phyloP scores from a whole-genome alignment of 2,888 invertebrate species.

The Tethea ocularis region DNA sequence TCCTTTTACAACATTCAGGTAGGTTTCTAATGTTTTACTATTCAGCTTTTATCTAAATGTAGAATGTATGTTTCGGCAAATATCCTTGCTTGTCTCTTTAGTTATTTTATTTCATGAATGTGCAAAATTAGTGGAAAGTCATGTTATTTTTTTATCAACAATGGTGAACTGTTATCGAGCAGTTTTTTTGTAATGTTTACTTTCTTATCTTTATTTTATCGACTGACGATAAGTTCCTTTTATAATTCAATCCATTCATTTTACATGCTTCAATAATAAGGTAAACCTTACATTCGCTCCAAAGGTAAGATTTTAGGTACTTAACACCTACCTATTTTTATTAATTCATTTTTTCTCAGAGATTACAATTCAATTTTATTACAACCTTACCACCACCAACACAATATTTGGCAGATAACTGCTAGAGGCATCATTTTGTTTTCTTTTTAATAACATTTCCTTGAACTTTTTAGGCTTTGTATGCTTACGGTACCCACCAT shows the following conservation, averaged over 20 bases:
- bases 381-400: too few relatives aligned
- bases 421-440: too few relatives aligned
- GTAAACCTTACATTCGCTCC: too few relatives aligned
- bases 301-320: too few relatives aligned
- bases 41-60: not conserved
- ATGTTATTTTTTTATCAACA: conserved; percentile 48
- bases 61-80: not conserved
- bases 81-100: not conserved
- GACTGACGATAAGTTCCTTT: not conserved
- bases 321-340: too few relatives aligned
- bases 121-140: conserved; percentile 13
- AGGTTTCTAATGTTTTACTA: conserved; percentile 62
- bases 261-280: too few relatives aligned
- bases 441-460: too few relatives aligned
- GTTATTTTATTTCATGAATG: conserved; percentile 12
- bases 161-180: conserved; percentile 49
- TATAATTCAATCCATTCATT: not conserved
- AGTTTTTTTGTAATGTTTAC: conserved; percentile 57
- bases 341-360: too few relatives aligned
- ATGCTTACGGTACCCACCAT: too few relatives aligned
- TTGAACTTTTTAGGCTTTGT: too few relatives aligned
- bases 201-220: conserved; percentile 39
- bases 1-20: conserved; percentile 91
- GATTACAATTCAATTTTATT: too few relatives aligned
- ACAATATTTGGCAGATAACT: too few relatives aligned